A percentile compares a stretch with the other conserved stretches of the same genome.
Conservation (phyloP, 2,888 invertebrate species). For the Gasteruption jaculator region DNA sequence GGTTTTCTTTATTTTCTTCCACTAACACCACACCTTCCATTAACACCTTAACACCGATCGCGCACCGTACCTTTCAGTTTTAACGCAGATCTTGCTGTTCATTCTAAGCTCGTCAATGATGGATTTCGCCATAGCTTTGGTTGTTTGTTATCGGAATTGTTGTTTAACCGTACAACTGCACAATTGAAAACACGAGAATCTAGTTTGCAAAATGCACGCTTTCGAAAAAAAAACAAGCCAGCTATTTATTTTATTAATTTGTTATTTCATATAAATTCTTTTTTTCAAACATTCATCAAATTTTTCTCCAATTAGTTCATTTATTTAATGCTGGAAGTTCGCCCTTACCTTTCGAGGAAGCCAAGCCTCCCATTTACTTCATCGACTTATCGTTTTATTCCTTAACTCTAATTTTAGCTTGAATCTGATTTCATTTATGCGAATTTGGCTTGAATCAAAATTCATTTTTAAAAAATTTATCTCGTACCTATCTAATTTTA, state of each 20-base stretch:
- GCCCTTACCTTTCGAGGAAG: too few relatives aligned
- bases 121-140: constrained; percentile 36
- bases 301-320: too few relatives aligned
- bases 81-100: constrained; percentile 29
- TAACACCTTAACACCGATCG: constrained; percentile 19
- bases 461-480: too few relatives aligned
- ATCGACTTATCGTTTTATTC: too few relatives aligned
- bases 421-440: too few relatives aligned
- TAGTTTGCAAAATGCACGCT: too few relatives aligned
- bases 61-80: constrained; percentile 19
- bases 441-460: too few relatives aligned
- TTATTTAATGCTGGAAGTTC: too few relatives aligned
- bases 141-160: constrained; percentile 30
- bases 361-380: too few relatives aligned
- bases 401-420: too few relatives aligned
- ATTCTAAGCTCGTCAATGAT: constrained; percentile 32
- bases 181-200: constrained; percentile 8
- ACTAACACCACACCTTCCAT: constrained; percentile 29
- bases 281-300: constrained; percentile 21
- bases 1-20: constrained; percentile 31
- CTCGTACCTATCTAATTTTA: constrained; percentile 3
- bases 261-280: constrained; percentile 11
- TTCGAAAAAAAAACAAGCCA: not conserved
- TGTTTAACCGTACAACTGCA: too few relatives aligned
- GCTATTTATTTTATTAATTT: constrained; percentile 4